Percentiles rank a stretch among this genome's conserved stretches.
These are phyloP conservation scores for Xenopus petersii DNA, from an alignment of 2,797 vertebrate genomes.

Conservation along the genomic window DNA sequence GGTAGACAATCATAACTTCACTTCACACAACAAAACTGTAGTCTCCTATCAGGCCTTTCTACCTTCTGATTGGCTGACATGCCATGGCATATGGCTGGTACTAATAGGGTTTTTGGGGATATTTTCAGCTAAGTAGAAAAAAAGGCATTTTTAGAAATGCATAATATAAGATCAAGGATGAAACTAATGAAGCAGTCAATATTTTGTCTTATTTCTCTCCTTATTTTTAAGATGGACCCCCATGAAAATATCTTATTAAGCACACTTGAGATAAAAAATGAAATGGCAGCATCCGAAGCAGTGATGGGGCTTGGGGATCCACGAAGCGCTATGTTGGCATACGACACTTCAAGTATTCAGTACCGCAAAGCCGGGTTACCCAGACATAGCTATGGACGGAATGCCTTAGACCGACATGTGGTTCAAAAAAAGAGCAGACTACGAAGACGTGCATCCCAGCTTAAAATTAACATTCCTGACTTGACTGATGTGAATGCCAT, in stretches of 20 bases:
- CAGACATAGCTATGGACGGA: constrained; percentile 88
- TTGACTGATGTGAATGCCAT: constrained; percentile 98
- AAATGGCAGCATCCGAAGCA: constrained; percentile 91
- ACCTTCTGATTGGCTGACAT: too few relatives aligned
- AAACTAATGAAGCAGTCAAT: too few relatives aligned
- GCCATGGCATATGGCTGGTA: too few relatives aligned
- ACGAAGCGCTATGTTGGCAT: constrained; percentile 89
- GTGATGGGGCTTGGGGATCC: constrained; percentile 90
- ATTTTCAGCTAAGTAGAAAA: too few relatives aligned
- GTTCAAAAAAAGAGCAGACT: constrained; percentile 93
- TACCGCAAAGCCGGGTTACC: constrained; percentile 90
- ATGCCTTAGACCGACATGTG: constrained; percentile 88
- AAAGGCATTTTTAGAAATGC: too few relatives aligned
- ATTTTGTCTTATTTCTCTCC: constrained; percentile 27
- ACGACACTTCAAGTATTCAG: constrained; percentile 89
- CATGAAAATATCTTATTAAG: constrained; percentile 96
- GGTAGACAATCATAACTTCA: too few relatives aligned
- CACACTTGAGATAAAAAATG: constrained; percentile 95
- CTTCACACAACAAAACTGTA: too few relatives aligned
- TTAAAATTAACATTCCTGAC: constrained; percentile 96
- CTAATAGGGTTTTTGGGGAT: too few relatives aligned
- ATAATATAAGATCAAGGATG: too few relatives aligned
- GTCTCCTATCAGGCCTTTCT: too few relatives aligned
- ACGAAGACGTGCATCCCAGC: constrained; percentile 88
- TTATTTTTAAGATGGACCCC: constrained; percentile 82